These are phyloP conservation scores for Phrixothrix hirtus DNA, from an alignment of 2,888 invertebrate species.

Conservation along the genomic window DNA sequence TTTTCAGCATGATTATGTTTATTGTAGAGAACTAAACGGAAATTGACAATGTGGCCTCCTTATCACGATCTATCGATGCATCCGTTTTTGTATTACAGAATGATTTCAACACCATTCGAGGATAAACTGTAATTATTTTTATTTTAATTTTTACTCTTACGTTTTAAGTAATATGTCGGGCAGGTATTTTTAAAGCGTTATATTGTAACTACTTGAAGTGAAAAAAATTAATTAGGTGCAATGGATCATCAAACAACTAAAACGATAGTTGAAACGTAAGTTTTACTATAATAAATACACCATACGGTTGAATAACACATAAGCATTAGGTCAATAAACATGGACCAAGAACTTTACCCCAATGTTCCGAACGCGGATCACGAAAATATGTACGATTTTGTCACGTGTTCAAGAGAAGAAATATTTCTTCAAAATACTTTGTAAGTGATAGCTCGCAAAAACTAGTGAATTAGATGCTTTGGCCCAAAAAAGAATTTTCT, in stretches of 20 bases:
- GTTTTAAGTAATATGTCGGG: neutral
- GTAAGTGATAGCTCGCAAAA: conserved; percentile 38
- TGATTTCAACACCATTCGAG: no score
- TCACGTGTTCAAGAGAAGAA: conserved; percentile 5
- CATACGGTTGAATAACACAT: no score
- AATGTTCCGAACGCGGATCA: neutral
- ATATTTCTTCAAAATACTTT: conserved; percentile 39
- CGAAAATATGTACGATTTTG: conserved; percentile 9
- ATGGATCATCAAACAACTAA: no score
- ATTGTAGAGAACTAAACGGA: conserved; percentile 3
- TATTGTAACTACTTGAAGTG: no score
- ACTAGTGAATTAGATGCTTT: conserved; percentile 1
- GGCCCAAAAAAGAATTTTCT: neutral
- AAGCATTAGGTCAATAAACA: no score
- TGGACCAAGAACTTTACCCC: no score
- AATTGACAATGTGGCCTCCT: conserved; percentile 15
- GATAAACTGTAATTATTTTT: conserved; percentile 43
- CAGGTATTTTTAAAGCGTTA: no score
- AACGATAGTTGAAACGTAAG: no score
- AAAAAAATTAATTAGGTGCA: no score
- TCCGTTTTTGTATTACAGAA: conserved; percentile 27
- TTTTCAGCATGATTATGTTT: conserved; percentile 8
- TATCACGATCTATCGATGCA: conserved; percentile 5
- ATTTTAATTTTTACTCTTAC: conserved; percentile 15
- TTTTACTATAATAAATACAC: no score